Evolutionary conservation across 2,797 vertebrate species (phyloP).

Genomic region (Poecilia wingei): DNA sequence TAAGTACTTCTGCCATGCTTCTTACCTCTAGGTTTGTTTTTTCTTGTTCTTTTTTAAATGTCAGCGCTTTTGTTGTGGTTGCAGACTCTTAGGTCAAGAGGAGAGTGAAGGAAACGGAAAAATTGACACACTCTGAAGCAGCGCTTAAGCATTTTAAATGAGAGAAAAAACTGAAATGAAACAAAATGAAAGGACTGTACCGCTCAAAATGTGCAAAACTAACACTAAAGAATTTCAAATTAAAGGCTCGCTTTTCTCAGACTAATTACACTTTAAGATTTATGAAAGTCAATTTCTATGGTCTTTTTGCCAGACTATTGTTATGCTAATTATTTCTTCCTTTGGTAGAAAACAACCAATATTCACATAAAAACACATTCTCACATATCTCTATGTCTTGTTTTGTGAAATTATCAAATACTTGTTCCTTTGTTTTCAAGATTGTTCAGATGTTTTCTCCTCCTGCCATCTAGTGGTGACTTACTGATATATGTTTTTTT

Average conservation of each 20-base stretch:
- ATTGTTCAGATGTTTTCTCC: slow-evolving; percentile 7
- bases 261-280: background rate
- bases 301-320: background rate
- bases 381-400: background rate
- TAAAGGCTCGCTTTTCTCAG: background rate
- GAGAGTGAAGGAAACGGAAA: slow-evolving; percentile 40
- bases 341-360: background rate
- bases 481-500: background rate
- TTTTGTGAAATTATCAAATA: background rate
- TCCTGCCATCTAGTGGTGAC: slow-evolving; percentile 73
- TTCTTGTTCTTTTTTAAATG: slow-evolving; percentile 46
- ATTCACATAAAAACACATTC: background rate
- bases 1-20: slow-evolving; percentile 27
- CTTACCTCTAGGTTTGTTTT: slow-evolving; percentile 29
- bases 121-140: slow-evolving; percentile 32
- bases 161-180: background rate
- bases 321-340: background rate
- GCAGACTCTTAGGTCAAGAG: slow-evolving; percentile 51
- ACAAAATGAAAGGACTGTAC: background rate
- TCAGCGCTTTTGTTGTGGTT: slow-evolving; percentile 56
- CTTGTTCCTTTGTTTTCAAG: background rate
- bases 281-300: background rate
- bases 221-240: background rate
- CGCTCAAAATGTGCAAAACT: background rate
- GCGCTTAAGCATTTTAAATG: slow-evolving; percentile 4